Conservation (phyloP, 2,797 vertebrate genomes). For the Varecia variegata region DNA sequence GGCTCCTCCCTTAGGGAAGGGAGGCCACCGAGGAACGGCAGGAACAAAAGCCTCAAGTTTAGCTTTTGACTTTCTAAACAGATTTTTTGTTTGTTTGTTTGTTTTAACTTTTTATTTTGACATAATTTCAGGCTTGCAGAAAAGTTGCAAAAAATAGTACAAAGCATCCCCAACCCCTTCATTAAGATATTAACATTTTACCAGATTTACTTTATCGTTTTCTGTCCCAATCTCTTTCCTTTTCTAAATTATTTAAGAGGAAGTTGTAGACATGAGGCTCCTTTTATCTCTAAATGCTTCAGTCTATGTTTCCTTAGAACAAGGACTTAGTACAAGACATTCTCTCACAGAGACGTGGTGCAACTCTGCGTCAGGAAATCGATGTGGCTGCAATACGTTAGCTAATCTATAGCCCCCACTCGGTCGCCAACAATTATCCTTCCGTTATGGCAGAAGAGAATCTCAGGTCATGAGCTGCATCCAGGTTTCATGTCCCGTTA, state of each 20-base stretch:
- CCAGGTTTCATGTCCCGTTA: not conserved
- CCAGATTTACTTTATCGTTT: fast-evolving
- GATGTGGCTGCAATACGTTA: fast-evolving
- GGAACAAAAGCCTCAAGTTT: not conserved
- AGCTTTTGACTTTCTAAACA: not conserved
- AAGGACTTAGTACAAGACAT: not conserved
- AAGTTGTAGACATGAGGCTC: not conserved
- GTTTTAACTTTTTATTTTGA: not conserved
- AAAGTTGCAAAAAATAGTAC: not conserved
- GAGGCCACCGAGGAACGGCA: not conserved
- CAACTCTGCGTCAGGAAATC: not conserved
- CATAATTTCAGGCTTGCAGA: not conserved
- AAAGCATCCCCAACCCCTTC: not conserved
- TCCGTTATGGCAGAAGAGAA: not conserved
- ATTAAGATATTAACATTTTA: fast-evolving
- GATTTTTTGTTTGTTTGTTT: not conserved
- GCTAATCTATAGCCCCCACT: not conserved
- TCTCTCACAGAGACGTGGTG: not conserved
- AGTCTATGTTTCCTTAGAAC: not conserved
- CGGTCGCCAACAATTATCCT: fast-evolving
- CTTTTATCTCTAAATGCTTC: not conserved
- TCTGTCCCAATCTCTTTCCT: not conserved
- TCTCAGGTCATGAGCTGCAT: not conserved
- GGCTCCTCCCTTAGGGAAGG: not conserved
- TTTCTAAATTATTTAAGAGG: not conserved